Evolutionary conservation across 2,888 invertebrate genomes (phyloP).

Genomic region (Machimus rusticus): DNA sequence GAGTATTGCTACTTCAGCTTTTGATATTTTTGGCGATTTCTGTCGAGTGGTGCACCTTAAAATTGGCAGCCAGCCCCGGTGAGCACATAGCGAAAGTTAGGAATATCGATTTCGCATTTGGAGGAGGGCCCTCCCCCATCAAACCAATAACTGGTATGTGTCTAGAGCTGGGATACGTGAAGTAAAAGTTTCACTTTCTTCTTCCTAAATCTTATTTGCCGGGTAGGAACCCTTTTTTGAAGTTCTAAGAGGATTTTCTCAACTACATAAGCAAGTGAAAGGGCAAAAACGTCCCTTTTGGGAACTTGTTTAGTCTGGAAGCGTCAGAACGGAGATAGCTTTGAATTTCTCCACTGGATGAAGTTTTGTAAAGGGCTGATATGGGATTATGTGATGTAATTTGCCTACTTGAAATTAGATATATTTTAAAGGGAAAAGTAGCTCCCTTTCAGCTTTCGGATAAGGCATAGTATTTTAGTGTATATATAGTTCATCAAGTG

Average conservation of each 20-base stretch:
- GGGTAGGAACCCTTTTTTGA: slow-evolving; percentile 16
- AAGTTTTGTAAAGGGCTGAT: neutral
- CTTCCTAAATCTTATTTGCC: slow-evolving; percentile 34
- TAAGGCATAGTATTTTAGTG: neutral
- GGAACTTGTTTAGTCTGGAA: slow-evolving; percentile 2
- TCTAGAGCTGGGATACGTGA: slow-evolving; percentile 15
- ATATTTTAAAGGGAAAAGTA: neutral
- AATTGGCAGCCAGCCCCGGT: neutral
- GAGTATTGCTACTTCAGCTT: neutral
- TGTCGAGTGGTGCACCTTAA: neutral
- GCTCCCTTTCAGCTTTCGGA: neutral
- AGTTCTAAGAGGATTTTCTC: slow-evolving; percentile 16
- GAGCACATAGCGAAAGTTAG: neutral
- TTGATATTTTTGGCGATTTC: neutral
- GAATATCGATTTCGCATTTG: slow-evolving; percentile 18
- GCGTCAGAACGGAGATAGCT: neutral
- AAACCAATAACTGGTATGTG: neutral
- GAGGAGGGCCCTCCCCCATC: neutral
- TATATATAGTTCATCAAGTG: neutral
- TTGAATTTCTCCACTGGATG: neutral
- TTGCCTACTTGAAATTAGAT: neutral
- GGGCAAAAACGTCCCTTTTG: neutral
- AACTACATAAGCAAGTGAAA: slow-evolving; percentile 17
- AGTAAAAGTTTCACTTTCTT: slow-evolving; percentile 35
- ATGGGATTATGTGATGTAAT: neutral